Base-by-base conservation (phyloP, 2,113 vertebrate genomes). In the Ifrita kowaldi region DNA sequence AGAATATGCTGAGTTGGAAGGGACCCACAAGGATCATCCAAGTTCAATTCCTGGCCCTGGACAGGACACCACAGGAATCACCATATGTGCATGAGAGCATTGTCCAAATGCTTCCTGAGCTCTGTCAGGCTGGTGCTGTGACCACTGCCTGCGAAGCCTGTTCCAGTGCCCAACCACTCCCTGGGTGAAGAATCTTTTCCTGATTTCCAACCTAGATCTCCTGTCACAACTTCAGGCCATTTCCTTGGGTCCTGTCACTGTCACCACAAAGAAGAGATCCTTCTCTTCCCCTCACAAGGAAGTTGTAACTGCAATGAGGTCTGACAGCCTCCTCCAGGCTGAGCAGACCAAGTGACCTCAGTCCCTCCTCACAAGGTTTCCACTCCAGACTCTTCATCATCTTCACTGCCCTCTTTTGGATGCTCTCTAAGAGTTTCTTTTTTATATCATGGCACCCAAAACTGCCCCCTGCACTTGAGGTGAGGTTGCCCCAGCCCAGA, bases 401-500 rank as follows among this genome's bases (percentile, higher is more conserved):
- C 26, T 26, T 50, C 30, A 19, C 22, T 39, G 59, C 41, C 11
- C 23, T 49, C 9, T 44, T 57, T 9, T 21, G 26, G 52, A 76
- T 2, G 1, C 26, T 30, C 24, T 35, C 52, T 26, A 26, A 21
- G 4, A 26, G 11, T 21, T 68, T 32, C 23, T 24, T 39, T 30
- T 20, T 32, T 21, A 21, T 7, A 32, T 7, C 42, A 8, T 10
- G 4, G 4, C 4, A 23, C 8, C n/a, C 19, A 15, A 15, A 74
- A 5, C n/a, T 28, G 28, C 18, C 41, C 35, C 28, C 19, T n/a
- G 30, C 24, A 23, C 35, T 39, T 0, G 0, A 74, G 49, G 49
- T 55, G 81, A 23, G n/a, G 49, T 6, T 0, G 0, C 28, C 17
- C n/a, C 41, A 64, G 71, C 2, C 2, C 35, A n/a, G 64, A 59